Percentiles rank a stretch among this genome's conserved stretches.
phyloP scores from a whole-genome alignment of 2,113 vertebrate genomes.

The Coregonus clupeaformis region DNA sequence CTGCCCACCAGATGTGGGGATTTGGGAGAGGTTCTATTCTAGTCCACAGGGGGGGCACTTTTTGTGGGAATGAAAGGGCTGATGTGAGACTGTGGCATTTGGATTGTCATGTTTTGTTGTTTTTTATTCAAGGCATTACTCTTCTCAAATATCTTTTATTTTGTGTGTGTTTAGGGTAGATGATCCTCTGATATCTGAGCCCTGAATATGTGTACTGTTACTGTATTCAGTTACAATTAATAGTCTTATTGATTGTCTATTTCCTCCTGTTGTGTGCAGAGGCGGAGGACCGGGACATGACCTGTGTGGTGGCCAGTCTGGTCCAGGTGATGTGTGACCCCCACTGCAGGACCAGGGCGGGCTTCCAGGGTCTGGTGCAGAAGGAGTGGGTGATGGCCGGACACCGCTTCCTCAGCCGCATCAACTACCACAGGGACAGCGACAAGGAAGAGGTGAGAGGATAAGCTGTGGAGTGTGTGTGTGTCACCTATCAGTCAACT shows the following conservation, averaged over 20 bases:
- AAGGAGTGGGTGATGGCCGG: conserved; percentile 91
- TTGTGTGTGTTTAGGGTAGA: no score
- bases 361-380: conserved; percentile 92
- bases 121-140: no score
- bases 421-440: conserved; percentile 71
- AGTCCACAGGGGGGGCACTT: not conserved
- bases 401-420: conserved; percentile 85
- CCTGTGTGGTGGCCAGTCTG: conserved; percentile 88
- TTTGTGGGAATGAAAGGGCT: not conserved
- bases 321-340: conserved; percentile 90
- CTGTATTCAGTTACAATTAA: no score
- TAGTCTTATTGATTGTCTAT: not conserved
- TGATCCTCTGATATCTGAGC: no score
- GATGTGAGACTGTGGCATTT: not conserved
- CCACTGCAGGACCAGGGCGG: conserved; percentile 75
- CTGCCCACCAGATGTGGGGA: not conserved
- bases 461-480: conserved; percentile 40
- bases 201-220: no score
- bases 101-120: not conserved
- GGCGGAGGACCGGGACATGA: conserved; percentile 85
- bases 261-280: conserved; percentile 69
- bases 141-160: no score
- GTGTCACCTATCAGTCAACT: not conserved
- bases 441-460: conserved; percentile 80
- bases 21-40: not conserved